Percentiles rank a stretch among this genome's conserved stretches.
phyloP scores from a whole-genome alignment of 2,797 vertebrate species.

The Sardinella longiceps region DNA sequence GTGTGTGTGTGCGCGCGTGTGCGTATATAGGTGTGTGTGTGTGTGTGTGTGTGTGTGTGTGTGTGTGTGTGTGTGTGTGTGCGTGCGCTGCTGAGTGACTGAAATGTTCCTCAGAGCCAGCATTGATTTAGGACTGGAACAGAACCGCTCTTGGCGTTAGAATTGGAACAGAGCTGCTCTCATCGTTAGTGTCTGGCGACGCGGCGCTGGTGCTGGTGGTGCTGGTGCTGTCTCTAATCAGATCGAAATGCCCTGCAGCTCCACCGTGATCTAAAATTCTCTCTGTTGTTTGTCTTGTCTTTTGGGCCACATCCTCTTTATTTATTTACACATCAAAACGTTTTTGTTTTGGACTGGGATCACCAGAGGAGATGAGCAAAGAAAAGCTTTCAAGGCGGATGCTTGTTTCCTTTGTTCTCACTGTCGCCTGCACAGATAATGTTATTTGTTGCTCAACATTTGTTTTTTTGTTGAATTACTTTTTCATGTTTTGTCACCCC shows the following conservation, averaged over 20 bases:
- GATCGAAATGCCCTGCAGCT: background rate
- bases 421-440: background rate
- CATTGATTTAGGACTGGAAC: background rate
- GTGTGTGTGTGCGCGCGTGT: no score
- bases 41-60: no score
- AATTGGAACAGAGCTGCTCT: background rate
- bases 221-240: background rate
- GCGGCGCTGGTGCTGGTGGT: no score
- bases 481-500: background rate
- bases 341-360: background rate
- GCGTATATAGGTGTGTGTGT: no score
- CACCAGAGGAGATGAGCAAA: background rate
- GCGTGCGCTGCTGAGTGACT: background rate
- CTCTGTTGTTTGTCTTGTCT: background rate
- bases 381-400: background rate
- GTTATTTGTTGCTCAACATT: background rate
- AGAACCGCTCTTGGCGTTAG: background rate
- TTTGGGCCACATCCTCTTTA: background rate
- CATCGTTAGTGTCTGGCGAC: background rate
- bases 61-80: no score
- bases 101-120: background rate
- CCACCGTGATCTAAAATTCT: background rate
- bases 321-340: background rate
- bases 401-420: background rate
- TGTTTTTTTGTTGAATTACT: background rate